Base-by-base conservation (phyloP, 2,888 invertebrate genomes). In the Oegoconia quadripuncta region DNA sequence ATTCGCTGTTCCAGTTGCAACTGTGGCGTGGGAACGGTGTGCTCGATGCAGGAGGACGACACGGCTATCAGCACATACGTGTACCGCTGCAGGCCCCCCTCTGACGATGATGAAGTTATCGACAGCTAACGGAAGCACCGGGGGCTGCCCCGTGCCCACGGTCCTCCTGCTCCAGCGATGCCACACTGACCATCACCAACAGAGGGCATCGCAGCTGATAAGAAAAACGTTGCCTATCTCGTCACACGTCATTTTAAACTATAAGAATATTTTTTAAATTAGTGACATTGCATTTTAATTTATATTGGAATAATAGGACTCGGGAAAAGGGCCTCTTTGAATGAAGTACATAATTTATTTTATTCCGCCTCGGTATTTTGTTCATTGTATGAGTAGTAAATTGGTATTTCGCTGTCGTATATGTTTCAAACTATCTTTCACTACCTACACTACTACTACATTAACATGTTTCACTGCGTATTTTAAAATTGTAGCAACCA, bases 1-100 rank as follows among this genome's bases (percentile, higher is more conserved):
- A n/a, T n/a, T n/a, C n/a, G n/a, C n/a, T n/a, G n/a, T n/a, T 60
- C 5, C 63, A 79, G 79, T 53, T 79, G 79, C 44, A 9, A 8
- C 2, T 80, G 79, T 43, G 32, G 12, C 0, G 0, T 3, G 0
- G 55, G 34, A 1, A 34, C 26, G 7, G 8, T 3, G 1, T 79
- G 79, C 36, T 3, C 17, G 18, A 2, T 36, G 3, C 9, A 33
- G 12, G 59, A 65, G 11, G 62, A 73, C 7, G 64, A 73, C 34
- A 2, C 0, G 0, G 0, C 27, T 0, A 18, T 14, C 1, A 50
- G 22, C 17, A 31, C 59, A 0, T 60, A 26, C 14, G 44, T 68
- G 20, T 43, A 57, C 33, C 57, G 44, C n/a, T 79, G 79, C 51
- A 43, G 46, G 33, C 3, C 34, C n/a, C 46, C 47, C 7, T 22